Conservation (phyloP, 2,113 vertebrate species). For the Galbula dea region DNA sequence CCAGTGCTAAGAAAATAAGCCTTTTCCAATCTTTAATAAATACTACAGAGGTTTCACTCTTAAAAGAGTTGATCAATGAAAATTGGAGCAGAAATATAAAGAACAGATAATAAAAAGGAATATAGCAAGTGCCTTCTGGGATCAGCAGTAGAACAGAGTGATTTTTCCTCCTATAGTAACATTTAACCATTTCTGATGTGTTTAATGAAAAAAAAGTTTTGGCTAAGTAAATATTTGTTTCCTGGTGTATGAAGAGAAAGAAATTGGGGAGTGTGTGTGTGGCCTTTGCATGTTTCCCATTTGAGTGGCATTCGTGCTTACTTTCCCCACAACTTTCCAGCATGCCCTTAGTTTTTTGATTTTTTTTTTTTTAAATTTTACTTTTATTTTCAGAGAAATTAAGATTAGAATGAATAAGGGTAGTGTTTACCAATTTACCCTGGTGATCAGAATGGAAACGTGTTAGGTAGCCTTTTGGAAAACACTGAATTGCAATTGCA, state of each 20-base stretch:
- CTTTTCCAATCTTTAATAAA: conserved; percentile 2
- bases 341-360: background rate
- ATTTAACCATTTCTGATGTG: background rate
- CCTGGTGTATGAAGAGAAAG: background rate
- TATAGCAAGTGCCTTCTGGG: background rate
- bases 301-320: background rate
- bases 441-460: background rate
- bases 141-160: background rate
- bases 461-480: background rate
- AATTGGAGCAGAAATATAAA: background rate
- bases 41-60: background rate
- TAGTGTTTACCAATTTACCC: background rate
- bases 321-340: background rate
- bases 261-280: background rate
- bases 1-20: background rate
- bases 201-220: background rate
- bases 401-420: background rate
- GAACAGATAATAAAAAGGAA: background rate
- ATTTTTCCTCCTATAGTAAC: background rate
- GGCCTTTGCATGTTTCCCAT: background rate
- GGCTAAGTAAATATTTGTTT: background rate
- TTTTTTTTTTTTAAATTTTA: background rate
- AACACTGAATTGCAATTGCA: background rate
- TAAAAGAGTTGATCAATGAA: conserved; percentile 10
- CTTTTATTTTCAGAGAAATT: background rate